Base-by-base conservation (phyloP, 2,113 vertebrate species). In the Dendropsophus ebraccatus region DNA sequence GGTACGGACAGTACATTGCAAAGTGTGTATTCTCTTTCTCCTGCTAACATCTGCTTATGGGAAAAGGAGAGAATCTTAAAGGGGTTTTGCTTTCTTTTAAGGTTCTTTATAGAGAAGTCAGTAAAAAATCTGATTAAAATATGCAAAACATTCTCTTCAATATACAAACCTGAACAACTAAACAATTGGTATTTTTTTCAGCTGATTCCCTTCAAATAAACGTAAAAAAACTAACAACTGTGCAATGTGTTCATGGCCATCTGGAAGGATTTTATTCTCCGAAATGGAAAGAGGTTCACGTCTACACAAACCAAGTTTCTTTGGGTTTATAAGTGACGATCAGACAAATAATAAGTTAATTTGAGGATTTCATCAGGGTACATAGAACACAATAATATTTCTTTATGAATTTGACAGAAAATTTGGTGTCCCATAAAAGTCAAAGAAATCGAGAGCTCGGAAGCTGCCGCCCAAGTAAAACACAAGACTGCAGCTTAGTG, bases 401-500 rank as follows among this genome's bases (percentile, higher is more conserved):
- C 50, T 32, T 77, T 52, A 30, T 52, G 28, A 77, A 17, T 52
- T 52, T 54, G 49, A 49, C 74, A 54, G 30, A 30, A 4, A 6
- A 77, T 54, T 49, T 54, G 49, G 28, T 49, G 32, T 77, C 47
- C 28, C 25, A 19, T 77, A 32, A 32, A 77, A 54, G 30, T 14
- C 5, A 0, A 16, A 52, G 12, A 54, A 52, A 30, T 77, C 0
- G 28, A 52, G 49, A 49, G 49, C 4, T 11, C 25, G 54, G 41
- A 74, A 73, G 21, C 14, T 19, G 16, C 17, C 25, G 50, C 54
- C n/a, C 30, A 54, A 77, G 47, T 54, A 77, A 76, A 76, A 77
- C 5, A 77, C 28, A 54, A 7, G 30, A 25, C 50, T 52, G 49
- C 6, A 54, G 47, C 25, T 30, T 21, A 77, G 54, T 77, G 47